Conservation (phyloP, 2,888 invertebrate genomes). For the Lasioglossum leucozonium region DNA sequence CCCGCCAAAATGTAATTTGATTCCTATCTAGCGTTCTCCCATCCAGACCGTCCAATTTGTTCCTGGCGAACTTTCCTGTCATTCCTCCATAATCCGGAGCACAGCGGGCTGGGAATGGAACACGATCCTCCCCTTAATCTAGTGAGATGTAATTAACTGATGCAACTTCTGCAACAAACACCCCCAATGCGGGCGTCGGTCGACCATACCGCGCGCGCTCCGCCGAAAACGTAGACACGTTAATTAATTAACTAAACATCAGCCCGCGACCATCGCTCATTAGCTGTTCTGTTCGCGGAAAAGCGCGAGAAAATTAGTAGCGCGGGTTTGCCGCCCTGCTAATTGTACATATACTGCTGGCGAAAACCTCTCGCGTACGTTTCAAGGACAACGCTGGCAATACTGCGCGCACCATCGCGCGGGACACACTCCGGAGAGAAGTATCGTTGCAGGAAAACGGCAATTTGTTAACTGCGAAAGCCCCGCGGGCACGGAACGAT, state of each 20-base stretch:
- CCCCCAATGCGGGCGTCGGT: neutral
- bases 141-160: slow-evolving; percentile 59
- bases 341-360: neutral
- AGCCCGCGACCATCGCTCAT: neutral
- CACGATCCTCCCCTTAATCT: slow-evolving; percentile 38
- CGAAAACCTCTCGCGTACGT: neutral
- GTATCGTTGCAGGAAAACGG: neutral
- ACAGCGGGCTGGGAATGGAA: slow-evolving; percentile 9
- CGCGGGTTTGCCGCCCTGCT: neutral
- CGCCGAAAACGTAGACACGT: slow-evolving; percentile 28
- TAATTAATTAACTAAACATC: slow-evolving; percentile 32
- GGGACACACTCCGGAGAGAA: too few relatives aligned
- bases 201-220: neutral
- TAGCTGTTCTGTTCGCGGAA: slow-evolving; percentile 16
- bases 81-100: neutral
- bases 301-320: neutral
- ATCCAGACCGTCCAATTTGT: neutral
- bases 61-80: slow-evolving; percentile 6
- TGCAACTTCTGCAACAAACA: slow-evolving; percentile 43
- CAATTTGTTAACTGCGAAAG: neutral
- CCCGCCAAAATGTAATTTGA: neutral
- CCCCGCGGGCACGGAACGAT: neutral
- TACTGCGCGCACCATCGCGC: too few relatives aligned
- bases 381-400: neutral
- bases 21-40: neutral